A percentile compares a stretch with the other conserved stretches of the same genome.
Conservation (phyloP, 2,797 vertebrate species). For the Crocodylus rhombifer region DNA sequence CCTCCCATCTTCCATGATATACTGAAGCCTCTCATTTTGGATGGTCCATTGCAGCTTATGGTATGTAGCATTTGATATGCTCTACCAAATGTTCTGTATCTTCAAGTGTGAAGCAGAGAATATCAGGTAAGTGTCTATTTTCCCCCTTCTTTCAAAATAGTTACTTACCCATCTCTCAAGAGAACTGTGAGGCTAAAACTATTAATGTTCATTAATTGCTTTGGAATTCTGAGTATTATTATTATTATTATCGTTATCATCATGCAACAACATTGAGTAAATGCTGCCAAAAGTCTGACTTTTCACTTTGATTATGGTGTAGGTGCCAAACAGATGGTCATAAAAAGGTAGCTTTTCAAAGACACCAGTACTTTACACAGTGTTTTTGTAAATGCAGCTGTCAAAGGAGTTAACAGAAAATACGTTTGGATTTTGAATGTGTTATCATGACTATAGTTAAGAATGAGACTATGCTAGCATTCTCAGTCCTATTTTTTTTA, state of each 20-base stretch:
- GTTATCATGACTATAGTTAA: background rate
- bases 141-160: background rate
- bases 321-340: too few species aligned
- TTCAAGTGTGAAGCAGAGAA: background rate
- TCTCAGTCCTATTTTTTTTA: background rate
- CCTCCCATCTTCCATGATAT: background rate
- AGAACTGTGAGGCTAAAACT: background rate
- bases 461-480: background rate
- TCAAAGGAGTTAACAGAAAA: background rate
- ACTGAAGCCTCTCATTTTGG: background rate
- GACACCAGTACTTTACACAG: background rate
- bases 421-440: background rate
- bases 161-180: background rate
- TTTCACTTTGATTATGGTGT: too few species aligned
- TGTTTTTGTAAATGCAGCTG: background rate
- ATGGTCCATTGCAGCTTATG: background rate
- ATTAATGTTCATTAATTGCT: background rate
- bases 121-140: background rate
- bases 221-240: background rate
- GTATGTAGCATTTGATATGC: background rate
- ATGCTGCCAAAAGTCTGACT: background rate
- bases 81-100: background rate
- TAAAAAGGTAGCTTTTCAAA: background rate
- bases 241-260: background rate
- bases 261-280: background rate